These are phyloP conservation scores for Coelopa pilipes DNA, from an alignment of 2,888 invertebrate genomes.

Conservation along the genomic window DNA sequence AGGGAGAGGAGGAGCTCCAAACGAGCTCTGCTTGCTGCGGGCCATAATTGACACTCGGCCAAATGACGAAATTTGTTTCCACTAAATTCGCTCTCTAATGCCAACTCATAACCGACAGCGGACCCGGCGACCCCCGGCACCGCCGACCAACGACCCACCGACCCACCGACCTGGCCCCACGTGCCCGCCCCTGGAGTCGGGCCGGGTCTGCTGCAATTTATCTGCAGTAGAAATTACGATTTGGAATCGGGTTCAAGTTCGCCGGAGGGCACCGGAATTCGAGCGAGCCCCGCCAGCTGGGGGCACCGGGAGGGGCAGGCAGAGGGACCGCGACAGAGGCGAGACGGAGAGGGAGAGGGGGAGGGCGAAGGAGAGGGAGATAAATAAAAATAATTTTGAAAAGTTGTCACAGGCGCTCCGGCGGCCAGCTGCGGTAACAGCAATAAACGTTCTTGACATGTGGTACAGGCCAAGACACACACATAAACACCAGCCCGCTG, in stretches of 20 bases:
- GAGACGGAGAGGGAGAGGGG: too few relatives aligned
- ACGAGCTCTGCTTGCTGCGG: background rate
- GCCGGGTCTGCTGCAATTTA: conserved; percentile 34
- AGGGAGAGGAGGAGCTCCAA: too few relatives aligned
- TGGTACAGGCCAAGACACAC: conserved; percentile 4
- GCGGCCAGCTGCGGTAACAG: conserved; percentile 19
- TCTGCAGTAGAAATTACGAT: conserved; percentile 33
- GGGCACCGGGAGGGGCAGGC: too few relatives aligned
- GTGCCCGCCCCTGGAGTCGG: too few relatives aligned
- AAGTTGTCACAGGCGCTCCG: conserved; percentile 24
- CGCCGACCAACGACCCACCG: too few relatives aligned
- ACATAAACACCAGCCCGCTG: background rate
- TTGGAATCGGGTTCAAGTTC: conserved; percentile 40
- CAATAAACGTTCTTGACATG: conserved; percentile 26
- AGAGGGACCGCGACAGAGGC: too few relatives aligned
- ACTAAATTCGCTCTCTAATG: background rate
- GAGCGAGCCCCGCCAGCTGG: too few relatives aligned
- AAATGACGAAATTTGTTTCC: background rate
- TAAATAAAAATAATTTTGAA: conserved; percentile 29
- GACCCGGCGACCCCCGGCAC: too few relatives aligned
- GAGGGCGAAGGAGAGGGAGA: background rate
- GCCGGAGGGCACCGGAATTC: conserved; percentile 12
- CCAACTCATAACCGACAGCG: too few relatives aligned
- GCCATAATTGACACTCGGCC: conserved; percentile 3
- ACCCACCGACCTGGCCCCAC: too few relatives aligned